Evolutionary conservation across 1,140 invertebrate genomes (phyloP), one percentile per base, ranked within the genome.

Genomic region (Drosophila bifasciata): DNA sequence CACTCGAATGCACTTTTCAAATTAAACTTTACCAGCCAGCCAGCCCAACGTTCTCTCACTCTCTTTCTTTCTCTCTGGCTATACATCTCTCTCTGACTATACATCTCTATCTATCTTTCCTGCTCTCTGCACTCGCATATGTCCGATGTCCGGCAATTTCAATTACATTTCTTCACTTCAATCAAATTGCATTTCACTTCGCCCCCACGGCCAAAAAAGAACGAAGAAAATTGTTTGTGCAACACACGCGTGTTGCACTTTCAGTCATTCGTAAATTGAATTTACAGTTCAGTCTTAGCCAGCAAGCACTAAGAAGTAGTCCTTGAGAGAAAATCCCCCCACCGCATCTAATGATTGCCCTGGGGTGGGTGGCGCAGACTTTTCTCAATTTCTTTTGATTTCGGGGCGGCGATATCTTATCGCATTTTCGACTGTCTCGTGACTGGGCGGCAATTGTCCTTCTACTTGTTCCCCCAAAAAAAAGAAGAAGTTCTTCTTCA

Each of bases 81-180:
- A 21, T 21, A n/a, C n/a, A n/a, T 9, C 21, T 25, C 57, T 21
- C 11, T 32, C 1, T 32, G 7, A 8, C 28, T 28, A 28, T 28
- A 32, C 28, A 11, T 32, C 2, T n/a, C 21, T 6, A 11, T 9
- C 36, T 15, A 43, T 19, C 28, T 13, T 25, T 63, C 28, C 19
- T 3, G 32, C 19, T 53, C 40, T 25, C 32, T 36, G 41, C 48
- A 19, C 40, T 43, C 36, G 63, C 45, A 68, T 57, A 66, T 61
- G 72, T 75, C 32, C 32, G 32, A 67, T 84, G 80, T 75, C 58
- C 71, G 53, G 64, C 67, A 56, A 76, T 85, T 84, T 79, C 80
- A 84, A 84, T 84, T 84, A 84, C 80, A 80, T 85, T 84, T 84
- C 72, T 78, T 86, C 72, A 76, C 76, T 76, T 84, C 72, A 80